Percentiles rank a stretch among this genome's conserved stretches.
Evolutionary conservation across 2,113 vertebrate genomes (phyloP).

Genomic region (Erythrolamprus reginae): DNA sequence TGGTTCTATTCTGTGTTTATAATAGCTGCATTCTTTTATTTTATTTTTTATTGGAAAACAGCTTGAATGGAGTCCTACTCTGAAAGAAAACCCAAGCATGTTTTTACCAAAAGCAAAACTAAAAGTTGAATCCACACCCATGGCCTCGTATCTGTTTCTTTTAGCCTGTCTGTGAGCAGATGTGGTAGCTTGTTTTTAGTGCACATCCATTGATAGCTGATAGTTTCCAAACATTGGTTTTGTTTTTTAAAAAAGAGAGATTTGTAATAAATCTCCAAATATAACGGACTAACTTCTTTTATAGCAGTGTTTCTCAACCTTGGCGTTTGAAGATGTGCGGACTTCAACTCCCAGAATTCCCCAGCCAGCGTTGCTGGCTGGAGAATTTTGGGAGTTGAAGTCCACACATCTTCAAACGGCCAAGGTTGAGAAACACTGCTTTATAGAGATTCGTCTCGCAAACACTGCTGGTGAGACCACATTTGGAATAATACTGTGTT

Average conservation of each 20-base stretch:
- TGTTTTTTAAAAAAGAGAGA: background rate
- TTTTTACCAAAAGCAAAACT: background rate
- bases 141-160: background rate
- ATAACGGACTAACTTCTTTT: background rate
- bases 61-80: background rate
- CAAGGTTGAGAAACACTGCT: too few relatives aligned
- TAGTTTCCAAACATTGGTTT: background rate
- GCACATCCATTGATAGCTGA: background rate
- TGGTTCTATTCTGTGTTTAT: background rate
- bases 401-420: too few relatives aligned
- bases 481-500: too few relatives aligned
- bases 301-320: too few relatives aligned
- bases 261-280: background rate
- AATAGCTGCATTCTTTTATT: background rate
- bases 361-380: too few relatives aligned
- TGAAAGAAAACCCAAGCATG: background rate
- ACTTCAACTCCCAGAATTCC: too few relatives aligned
- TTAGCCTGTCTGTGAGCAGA: background rate
- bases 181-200: background rate
- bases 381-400: too few relatives aligned
- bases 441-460: too few relatives aligned
- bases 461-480: too few relatives aligned
- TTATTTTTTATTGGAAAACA: background rate
- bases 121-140: background rate
- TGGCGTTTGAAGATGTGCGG: too few relatives aligned